These are phyloP conservation scores for Dolichallabes microphthalmus DNA, from an alignment of 2,113 vertebrate species.

Conservation along the genomic window DNA sequence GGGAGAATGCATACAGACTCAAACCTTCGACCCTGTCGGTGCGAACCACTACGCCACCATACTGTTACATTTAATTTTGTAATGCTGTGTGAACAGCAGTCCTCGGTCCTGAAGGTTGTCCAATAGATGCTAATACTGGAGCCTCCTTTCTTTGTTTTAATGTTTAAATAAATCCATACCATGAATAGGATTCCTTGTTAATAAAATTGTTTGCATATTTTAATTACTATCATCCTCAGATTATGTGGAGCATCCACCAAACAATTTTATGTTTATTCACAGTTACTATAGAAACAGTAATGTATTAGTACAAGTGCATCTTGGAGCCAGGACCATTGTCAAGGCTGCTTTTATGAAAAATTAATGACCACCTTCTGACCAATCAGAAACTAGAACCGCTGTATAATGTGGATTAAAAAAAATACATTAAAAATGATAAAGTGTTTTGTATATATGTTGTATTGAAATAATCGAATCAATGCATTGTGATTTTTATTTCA, in stretches of 20 bases:
- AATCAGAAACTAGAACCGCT: neutral
- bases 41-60: too few relatives aligned
- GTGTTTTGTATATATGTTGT: neutral
- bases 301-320: neutral
- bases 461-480: neutral
- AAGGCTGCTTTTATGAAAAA: neutral
- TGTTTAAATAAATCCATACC: neutral
- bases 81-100: neutral
- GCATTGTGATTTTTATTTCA: neutral
- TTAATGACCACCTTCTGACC: neutral
- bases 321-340: neutral
- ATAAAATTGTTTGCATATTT: neutral
- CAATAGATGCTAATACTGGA: neutral
- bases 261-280: neutral
- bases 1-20: too few relatives aligned
- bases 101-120: neutral
- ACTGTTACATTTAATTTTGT: too few relatives aligned
- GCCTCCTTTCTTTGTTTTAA: neutral
- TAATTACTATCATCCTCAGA: neutral
- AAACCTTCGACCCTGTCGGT: too few relatives aligned
- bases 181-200: neutral
- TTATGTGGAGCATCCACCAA: neutral
- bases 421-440: neutral
- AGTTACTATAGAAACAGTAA: neutral
- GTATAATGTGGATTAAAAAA: neutral